Percentiles rank a stretch among this genome's conserved stretches.
phyloP scores from a whole-genome alignment of 2,888 invertebrate species.

The Clusia tigrina region DNA sequence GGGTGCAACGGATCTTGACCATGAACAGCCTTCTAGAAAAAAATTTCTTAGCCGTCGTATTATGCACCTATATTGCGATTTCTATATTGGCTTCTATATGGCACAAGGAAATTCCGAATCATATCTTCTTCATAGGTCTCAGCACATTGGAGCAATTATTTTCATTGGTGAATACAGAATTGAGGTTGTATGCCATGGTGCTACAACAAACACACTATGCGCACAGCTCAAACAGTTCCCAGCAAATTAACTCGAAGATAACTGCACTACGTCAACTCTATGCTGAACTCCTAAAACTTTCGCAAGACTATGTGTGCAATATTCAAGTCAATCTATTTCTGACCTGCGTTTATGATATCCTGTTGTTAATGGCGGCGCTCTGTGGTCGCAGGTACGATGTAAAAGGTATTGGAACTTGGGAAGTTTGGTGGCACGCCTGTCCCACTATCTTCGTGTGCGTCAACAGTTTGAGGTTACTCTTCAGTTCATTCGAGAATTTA shows the following conservation, averaged over 20 bases:
- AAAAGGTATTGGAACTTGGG: neutral
- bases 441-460: neutral
- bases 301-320: neutral
- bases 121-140: neutral
- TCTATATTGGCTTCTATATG: neutral
- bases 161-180: neutral
- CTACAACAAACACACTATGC: neutral
- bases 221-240: neutral
- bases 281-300: neutral
- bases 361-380: neutral
- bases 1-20: neutral
- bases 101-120: conserved; percentile 1
- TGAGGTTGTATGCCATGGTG: neutral
- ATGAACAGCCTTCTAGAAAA: neutral
- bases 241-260: neutral
- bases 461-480: neutral
- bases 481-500: neutral
- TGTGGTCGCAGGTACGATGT: too few relatives aligned
- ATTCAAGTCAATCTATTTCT: neutral
- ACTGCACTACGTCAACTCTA: neutral
- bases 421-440: neutral
- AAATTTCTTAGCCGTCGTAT: neutral
- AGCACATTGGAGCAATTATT: neutral
- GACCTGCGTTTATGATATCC: neutral
- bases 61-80: neutral